Conservation (phyloP, 1,140 invertebrate genomes). For the Drosophila aff. region DNA sequence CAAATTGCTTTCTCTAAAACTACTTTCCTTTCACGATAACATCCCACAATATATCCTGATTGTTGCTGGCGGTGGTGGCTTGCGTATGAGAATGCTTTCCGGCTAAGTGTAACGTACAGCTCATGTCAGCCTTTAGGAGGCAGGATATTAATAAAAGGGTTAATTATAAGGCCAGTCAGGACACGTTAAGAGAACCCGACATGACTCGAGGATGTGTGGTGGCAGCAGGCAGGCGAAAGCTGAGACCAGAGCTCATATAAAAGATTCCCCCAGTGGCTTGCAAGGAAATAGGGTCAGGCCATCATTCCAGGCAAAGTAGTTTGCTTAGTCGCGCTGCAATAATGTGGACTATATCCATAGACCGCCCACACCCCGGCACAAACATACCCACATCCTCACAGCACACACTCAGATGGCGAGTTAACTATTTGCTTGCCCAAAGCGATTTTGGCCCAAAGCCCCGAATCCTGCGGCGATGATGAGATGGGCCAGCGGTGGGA, state of each 20-base stretch:
- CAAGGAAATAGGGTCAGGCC: conserved; percentile 40
- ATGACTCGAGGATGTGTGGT: conserved; percentile 7
- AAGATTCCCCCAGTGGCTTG: conserved; percentile 28
- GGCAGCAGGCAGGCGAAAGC: background rate
- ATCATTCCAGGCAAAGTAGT: conserved; percentile 55
- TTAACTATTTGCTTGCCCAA: conserved; percentile 65
- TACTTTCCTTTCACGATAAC: background rate
- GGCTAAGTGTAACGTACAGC: conserved; percentile 4
- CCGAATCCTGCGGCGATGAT: conserved; percentile 25
- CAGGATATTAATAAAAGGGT: conserved; percentile 68
- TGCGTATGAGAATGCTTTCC: conserved; percentile 1
- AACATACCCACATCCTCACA: background rate
- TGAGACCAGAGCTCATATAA: conserved; percentile 9
- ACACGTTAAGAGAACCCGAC: conserved; percentile 22
- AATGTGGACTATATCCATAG: conserved; percentile 51
- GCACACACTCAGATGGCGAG: conserved; percentile 35
- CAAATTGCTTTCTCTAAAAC: conserved; percentile 1
- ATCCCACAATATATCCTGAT: conserved; percentile 6
- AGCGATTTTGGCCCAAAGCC: conserved; percentile 54
- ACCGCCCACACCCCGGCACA: background rate
- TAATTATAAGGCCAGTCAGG: conserved; percentile 63
- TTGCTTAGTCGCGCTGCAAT: conserved; percentile 62
- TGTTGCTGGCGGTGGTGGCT: background rate
- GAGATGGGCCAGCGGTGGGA: conserved; percentile 2
- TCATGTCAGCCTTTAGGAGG: conserved; percentile 2